A percentile compares a stretch with the other conserved stretches of the same genome.
Evolutionary conservation across 2,888 invertebrate genomes (phyloP).

Genomic region (Abscondita cerata): DNA sequence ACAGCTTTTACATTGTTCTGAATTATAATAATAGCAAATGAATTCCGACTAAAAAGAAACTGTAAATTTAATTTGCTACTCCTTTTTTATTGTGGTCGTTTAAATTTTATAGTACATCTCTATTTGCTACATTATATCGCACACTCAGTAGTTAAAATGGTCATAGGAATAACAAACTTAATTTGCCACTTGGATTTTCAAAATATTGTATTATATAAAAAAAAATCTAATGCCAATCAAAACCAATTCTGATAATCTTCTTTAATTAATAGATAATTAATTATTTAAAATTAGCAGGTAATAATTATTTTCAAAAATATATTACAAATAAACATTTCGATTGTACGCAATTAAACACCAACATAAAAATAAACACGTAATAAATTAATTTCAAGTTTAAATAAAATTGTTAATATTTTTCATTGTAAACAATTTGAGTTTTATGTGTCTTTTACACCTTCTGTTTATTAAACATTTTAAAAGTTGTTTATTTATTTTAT

Average conservation of each 20-base stretch:
- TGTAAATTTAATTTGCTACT: neutral
- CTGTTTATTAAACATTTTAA: neutral
- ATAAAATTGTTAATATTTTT: neutral
- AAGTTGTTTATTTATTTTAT: neutral
- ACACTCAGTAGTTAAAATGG: no score
- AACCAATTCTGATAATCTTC: neutral
- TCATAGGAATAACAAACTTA: no score
- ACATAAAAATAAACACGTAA: no score
- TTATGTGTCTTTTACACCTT: neutral
- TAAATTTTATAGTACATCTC: neutral
- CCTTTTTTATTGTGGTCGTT: neutral
- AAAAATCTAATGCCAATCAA: no score
- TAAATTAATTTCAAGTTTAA: no score
- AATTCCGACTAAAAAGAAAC: neutral
- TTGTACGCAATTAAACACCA: no score
- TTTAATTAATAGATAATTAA: no score
- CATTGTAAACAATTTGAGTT: neutral
- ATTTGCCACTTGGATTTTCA: no score
- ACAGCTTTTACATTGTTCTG: slow-evolving; percentile 43
- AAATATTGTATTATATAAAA: no score
- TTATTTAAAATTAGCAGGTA: no score
- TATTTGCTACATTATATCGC: slow-evolving; percentile 6
- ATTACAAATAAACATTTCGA: no score
- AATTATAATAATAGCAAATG: slow-evolving; percentile 18
- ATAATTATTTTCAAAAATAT: no score